Evolutionary conservation across 2,797 vertebrate species (phyloP).

Genomic region (Gymnoscopelus microlampas): DNA sequence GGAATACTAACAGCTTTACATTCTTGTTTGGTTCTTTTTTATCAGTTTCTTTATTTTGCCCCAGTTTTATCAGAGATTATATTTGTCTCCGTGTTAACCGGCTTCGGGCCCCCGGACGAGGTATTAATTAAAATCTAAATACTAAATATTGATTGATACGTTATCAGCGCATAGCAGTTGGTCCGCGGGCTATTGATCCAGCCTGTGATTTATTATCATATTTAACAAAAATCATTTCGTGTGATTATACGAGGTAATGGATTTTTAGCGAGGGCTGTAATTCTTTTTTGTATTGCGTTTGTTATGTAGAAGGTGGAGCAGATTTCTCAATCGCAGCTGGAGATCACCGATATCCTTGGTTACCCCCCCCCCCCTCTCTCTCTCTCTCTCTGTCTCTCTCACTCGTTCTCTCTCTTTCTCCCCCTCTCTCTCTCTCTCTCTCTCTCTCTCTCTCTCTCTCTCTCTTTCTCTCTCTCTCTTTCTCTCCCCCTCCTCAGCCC

Average conservation of each 20-base stretch:
- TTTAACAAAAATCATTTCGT: slow-evolving; percentile 99
- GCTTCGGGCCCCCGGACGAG: slow-evolving; percentile 78
- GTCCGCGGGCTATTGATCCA: slow-evolving; percentile 93
- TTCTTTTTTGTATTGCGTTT: slow-evolving; percentile 91
- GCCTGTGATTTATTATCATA: slow-evolving; percentile 99
- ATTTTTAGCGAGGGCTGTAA: slow-evolving; percentile 92
- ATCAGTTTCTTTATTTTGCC: slow-evolving; percentile 54
- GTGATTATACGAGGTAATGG: slow-evolving; percentile 98
- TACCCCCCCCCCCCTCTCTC: slow-evolving; percentile 5
- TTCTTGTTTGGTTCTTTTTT: slow-evolving; percentile 55
- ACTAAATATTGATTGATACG: slow-evolving; percentile 99
- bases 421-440: slow-evolving; percentile 40
- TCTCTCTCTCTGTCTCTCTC: neutral
- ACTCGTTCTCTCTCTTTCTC: slow-evolving; percentile 65
- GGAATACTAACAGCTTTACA: slow-evolving; percentile 82
- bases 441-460: slow-evolving; percentile 27
- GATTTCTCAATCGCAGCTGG: slow-evolving; percentile 87
- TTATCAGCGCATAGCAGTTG: slow-evolving; percentile 98
- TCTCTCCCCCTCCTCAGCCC: slow-evolving; percentile 37
- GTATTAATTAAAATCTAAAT: slow-evolving; percentile 99
- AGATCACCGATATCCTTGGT: slow-evolving; percentile 88
- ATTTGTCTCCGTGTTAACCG: slow-evolving; percentile 91
- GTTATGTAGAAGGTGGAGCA: slow-evolving; percentile 84
- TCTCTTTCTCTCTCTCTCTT: slow-evolving; percentile 69
- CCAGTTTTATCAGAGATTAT: slow-evolving; percentile 93